phyloP scores from a whole-genome alignment of 1,140 invertebrate species.

The Alviniconcha marisindica region DNA sequence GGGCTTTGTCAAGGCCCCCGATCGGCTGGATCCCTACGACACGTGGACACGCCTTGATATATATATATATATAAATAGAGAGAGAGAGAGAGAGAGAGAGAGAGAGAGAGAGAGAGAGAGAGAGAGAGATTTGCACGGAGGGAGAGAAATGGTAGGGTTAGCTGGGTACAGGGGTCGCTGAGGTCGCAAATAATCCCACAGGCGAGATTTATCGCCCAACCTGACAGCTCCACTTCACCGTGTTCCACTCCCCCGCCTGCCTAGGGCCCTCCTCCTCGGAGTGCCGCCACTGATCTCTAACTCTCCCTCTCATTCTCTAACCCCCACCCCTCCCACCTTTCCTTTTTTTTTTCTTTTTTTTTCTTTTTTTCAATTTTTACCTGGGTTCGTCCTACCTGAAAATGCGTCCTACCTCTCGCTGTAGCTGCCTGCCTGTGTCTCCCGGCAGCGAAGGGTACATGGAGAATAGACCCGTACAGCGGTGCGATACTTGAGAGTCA shows the following conservation, averaged over 20 bases:
- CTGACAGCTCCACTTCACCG: constrained; percentile 10
- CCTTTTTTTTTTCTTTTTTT: not conserved
- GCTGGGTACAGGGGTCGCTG: constrained; percentile 12
- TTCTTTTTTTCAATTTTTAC: not conserved
- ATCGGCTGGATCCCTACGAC: too few relatives aligned
- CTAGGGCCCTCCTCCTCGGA: not conserved
- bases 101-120: not conserved
- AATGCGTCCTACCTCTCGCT: too few relatives aligned
- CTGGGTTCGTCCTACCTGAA: not conserved
- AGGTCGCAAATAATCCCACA: constrained; percentile 10
- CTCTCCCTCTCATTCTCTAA: too few relatives aligned
- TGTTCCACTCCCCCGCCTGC: not conserved
- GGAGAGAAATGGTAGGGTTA: not conserved
- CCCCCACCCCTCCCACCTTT: too few relatives aligned
- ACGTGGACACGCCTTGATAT: too few relatives aligned
- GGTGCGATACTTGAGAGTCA: too few relatives aligned
- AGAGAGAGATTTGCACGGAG: not conserved
- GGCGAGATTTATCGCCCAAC: constrained; percentile 8
- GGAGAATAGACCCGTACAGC: too few relatives aligned
- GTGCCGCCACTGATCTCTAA: not conserved
- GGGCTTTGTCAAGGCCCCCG: too few relatives aligned
- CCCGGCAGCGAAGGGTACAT: not conserved
- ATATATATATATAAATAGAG: too few relatives aligned
- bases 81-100: constrained; percentile 28
- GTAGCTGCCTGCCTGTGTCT: constrained; percentile 2